Conservation (phyloP, 2,797 vertebrate genomes). For the Fistularia tabacaria region DNA sequence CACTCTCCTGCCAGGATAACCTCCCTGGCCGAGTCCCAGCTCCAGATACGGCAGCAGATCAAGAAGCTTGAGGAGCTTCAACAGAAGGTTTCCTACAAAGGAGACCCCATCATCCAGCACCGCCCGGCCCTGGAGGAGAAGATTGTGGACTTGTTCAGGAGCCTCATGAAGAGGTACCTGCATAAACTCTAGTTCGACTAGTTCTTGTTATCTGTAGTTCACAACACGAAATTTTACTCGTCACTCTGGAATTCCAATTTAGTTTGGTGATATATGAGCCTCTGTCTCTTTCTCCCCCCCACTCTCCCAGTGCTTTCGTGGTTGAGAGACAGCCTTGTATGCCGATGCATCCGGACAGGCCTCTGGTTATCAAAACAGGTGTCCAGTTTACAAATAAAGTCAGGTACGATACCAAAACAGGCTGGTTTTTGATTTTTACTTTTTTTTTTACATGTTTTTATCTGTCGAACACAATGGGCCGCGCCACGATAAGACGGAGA, state of each 20-base stretch:
- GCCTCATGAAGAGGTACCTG: conserved; percentile 93
- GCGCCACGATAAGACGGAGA: too few species aligned
- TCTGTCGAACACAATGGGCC: too few species aligned
- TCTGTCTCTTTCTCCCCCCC: neutral
- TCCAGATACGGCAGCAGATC: conserved; percentile 98
- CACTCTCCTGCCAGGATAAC: conserved; percentile 84
- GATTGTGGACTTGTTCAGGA: conserved; percentile 94
- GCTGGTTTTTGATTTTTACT: neutral
- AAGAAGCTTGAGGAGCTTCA: conserved; percentile 98
- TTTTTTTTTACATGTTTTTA: neutral
- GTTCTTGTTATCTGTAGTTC: neutral
- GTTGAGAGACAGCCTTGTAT: conserved; percentile 97
- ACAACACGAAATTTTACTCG: neutral
- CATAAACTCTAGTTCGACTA: neutral
- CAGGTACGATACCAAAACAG: conserved; percentile 67
- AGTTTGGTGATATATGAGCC: neutral
- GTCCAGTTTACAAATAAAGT: conserved; percentile 99
- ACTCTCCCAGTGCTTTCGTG: conserved; percentile 88
- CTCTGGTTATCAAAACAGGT: conserved; percentile 96
- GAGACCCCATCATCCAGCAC: conserved; percentile 96
- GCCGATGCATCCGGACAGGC: conserved; percentile 98
- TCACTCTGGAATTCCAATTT: neutral
- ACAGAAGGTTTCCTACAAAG: conserved; percentile 98
- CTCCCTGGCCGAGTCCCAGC: conserved; percentile 94
- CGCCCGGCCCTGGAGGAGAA: conserved; percentile 95